Percentiles rank a stretch among this genome's conserved stretches.
Conservation (phyloP, 2,113 vertebrate genomes). For the Zosterops hypoxanthus region DNA sequence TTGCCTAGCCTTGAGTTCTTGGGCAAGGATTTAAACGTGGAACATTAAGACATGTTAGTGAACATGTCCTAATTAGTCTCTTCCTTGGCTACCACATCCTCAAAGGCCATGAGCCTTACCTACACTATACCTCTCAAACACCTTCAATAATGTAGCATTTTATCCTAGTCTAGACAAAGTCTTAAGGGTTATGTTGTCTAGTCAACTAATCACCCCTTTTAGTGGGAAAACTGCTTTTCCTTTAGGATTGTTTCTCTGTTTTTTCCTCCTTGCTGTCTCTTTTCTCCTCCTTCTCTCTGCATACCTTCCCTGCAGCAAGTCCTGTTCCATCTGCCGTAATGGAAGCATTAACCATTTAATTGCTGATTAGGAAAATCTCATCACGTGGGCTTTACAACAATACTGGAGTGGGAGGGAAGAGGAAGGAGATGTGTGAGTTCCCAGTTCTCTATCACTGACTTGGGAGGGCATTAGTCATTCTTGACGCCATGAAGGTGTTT, state of each 20-base stretch:
- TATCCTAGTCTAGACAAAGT: conserved; percentile 50
- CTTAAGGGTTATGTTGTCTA: conserved; percentile 21
- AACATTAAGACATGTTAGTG: background rate
- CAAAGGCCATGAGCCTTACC: background rate
- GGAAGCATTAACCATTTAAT: conserved; percentile 59
- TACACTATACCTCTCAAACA: background rate
- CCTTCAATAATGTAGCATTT: conserved; percentile 6
- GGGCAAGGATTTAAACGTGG: background rate
- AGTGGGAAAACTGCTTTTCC: conserved; percentile 20
- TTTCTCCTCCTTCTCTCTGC: conserved; percentile 32
- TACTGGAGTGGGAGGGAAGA: background rate
- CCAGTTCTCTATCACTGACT: background rate
- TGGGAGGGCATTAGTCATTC: background rate
- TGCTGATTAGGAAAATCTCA: conserved; percentile 47
- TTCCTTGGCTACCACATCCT: background rate
- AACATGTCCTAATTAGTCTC: conserved; percentile 9
- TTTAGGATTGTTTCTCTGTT: conserved; percentile 4
- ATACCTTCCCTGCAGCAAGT: conserved; percentile 60
- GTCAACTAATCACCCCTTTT: background rate
- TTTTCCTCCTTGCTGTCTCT: conserved; percentile 17
- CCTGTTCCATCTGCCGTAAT: conserved; percentile 31
- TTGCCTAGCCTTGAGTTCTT: conserved; percentile 35
- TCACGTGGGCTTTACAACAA: background rate
- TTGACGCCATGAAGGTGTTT: background rate
- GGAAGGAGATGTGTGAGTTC: background rate